These are phyloP conservation scores for Asbolus verrucosus DNA, from an alignment of 1,140 invertebrate species.

Conservation along the genomic window DNA sequence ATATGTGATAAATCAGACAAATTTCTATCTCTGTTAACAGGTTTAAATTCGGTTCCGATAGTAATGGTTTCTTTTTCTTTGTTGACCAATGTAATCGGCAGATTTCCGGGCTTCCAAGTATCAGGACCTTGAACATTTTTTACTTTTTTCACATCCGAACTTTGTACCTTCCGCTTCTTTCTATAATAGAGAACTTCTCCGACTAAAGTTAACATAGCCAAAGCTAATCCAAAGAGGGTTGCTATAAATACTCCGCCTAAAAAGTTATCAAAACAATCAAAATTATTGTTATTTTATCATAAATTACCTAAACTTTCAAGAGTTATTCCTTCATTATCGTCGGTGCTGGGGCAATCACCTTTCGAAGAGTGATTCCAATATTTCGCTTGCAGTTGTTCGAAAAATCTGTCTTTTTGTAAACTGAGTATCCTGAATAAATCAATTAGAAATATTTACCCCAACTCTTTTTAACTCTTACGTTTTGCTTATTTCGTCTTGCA, in stretches of 20 bases:
- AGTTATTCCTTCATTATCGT: slow-evolving; percentile 89
- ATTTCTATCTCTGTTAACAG: slow-evolving; percentile 58
- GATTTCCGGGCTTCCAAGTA: slow-evolving; percentile 10
- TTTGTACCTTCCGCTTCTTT: slow-evolving; percentile 69
- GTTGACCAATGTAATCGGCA: slow-evolving; percentile 40
- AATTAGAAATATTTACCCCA: no score
- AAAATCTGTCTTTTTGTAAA: slow-evolving; percentile 86
- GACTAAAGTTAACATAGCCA: slow-evolving; percentile 85
- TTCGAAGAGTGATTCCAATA: slow-evolving; percentile 85
- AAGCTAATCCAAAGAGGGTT: slow-evolving; percentile 82
- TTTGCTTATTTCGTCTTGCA: slow-evolving; percentile 83
- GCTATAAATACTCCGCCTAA: slow-evolving; percentile 90
- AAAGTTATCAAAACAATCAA: slow-evolving; percentile 52
- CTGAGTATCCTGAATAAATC: slow-evolving; percentile 78
- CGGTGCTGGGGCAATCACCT: slow-evolving; percentile 76
- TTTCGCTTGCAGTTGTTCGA: slow-evolving; percentile 80
- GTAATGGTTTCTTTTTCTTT: slow-evolving; percentile 60
- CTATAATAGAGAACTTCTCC: slow-evolving; percentile 85
- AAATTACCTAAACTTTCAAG: slow-evolving; percentile 83
- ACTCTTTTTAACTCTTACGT: slow-evolving; percentile 65
- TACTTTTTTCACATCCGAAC: slow-evolving; percentile 48
- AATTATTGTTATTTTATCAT: neutral
- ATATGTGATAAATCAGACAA: slow-evolving; percentile 67
- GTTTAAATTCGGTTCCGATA: slow-evolving; percentile 66
- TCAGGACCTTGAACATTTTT: neutral